Evolutionary conservation across 2,797 vertebrate genomes (phyloP), one percentile per base, ranked within the genome.

Genomic region (Platyrinchus mystaceus): DNA sequence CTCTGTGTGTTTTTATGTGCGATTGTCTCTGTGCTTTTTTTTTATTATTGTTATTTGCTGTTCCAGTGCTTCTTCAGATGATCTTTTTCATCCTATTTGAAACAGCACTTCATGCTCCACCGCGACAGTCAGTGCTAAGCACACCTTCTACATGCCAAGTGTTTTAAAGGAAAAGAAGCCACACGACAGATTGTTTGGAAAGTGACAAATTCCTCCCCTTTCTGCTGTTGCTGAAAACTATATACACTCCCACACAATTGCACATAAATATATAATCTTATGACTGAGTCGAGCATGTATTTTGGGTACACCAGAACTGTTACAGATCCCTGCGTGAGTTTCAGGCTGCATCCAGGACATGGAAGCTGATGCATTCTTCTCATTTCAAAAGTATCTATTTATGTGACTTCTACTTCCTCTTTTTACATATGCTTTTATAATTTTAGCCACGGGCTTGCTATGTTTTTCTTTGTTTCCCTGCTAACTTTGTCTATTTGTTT

Each of bases 361-460:
- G 43, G 90, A 85, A 84, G 91, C 59, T 34, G 85, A 89, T 83
- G 67, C 7, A 68, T 49, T 68, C 67, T 83, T 83, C 94, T 87
- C 71, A 50, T 90, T 97, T 87, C 87, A 93, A 94, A 87, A 74
- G 41, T 75, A 37, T 91, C 90, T 87, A 77, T 94, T 79, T 94
- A 64, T 82, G 60, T 52, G 84, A 69, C 94, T 94, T 95, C 58
- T 36, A 2, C 37, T 83, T 84, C 64, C 52, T 44, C 34, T 15
- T 80, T 86, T 69, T 90, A 92, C 96, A 89, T 36, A 92, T 87
- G 76, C 14, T 53, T 96, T 91, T 82, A 82, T 77, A 36, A 30
- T 53, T 78, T 43, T 22, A 75, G 59, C 24, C 78, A n/a, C 63
- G 18, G 49, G 52, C 85, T 87, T 7, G 1, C 67, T 60, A 1